A percentile compares a stretch with the other conserved stretches of the same genome.
These are phyloP conservation scores for Iphiclides podalirius DNA, from an alignment of 2,888 invertebrate genomes.

Conservation along the genomic window DNA sequence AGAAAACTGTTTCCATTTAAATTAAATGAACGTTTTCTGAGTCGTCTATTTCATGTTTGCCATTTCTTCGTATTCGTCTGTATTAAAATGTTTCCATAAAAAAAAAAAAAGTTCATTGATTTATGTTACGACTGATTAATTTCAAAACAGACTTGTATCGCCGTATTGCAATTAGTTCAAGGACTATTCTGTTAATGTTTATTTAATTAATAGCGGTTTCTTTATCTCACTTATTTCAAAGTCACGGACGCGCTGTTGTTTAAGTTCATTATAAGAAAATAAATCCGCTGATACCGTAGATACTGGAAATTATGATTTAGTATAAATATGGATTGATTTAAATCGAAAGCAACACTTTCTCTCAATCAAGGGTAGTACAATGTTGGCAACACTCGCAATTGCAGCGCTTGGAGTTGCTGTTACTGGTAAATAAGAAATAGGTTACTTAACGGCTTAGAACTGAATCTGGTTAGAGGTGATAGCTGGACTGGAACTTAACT, in stretches of 20 bases:
- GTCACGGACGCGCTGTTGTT: not conserved
- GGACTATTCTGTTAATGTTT: slow-evolving; percentile 1
- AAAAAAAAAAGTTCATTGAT: too few species aligned
- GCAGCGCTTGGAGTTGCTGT: not conserved
- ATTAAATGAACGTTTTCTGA: too few species aligned
- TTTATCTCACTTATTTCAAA: not conserved
- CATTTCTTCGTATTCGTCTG: too few species aligned
- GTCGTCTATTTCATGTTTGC: too few species aligned
- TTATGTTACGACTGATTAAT: not conserved
- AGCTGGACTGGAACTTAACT: too few species aligned
- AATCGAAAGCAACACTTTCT: not conserved
- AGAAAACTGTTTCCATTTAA: too few species aligned
- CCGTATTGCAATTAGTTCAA: not conserved
- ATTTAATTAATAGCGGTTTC: too few species aligned
- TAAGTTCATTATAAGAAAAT: not conserved
- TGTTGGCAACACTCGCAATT: not conserved
- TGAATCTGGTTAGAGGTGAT: too few species aligned
- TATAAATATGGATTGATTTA: not conserved
- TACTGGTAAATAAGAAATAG: too few species aligned
- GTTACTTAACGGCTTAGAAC: too few species aligned
- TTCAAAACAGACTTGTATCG: not conserved
- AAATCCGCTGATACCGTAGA: not conserved
- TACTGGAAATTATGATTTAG: not conserved
- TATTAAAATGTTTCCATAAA: too few species aligned
- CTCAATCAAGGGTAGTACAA: not conserved